A percentile compares a stretch with the other conserved stretches of the same genome.
phyloP scores from a whole-genome alignment of 2,113 vertebrate species.

The Brachyhypopomus gauderio region DNA sequence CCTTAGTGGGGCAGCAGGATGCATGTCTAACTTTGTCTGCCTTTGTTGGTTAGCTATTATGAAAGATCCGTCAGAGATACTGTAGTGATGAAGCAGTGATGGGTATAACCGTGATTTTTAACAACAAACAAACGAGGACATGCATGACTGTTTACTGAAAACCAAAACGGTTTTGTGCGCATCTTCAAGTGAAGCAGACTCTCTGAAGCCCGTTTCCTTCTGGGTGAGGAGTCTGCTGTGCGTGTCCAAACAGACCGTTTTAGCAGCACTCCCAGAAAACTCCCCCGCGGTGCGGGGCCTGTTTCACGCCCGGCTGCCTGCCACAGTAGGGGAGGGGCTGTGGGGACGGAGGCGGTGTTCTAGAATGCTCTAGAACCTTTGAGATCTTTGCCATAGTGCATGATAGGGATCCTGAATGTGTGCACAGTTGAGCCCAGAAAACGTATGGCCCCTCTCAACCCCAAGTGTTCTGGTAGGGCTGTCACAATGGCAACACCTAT shows the following conservation, averaged over 20 bases:
- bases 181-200: not conserved
- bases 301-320: slow-evolving; percentile 16
- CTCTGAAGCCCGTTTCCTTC: not conserved
- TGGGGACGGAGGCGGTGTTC: slow-evolving; percentile 42
- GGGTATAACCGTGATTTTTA: not conserved
- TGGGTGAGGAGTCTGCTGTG: not conserved
- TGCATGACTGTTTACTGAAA: not conserved
- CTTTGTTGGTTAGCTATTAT: slow-evolving; percentile 44
- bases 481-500: slow-evolving; percentile 71
- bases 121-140: not conserved
- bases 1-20: slow-evolving; percentile 59
- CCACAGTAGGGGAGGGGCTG: slow-evolving; percentile 28
- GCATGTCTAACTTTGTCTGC: slow-evolving; percentile 34
- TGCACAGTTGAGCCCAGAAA: slow-evolving; percentile 55
- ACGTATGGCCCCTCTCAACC: slow-evolving; percentile 44
- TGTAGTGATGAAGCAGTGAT: not conserved
- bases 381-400: slow-evolving; percentile 4
- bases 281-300: not conserved
- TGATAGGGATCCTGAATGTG: slow-evolving; percentile 50
- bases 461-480: slow-evolving; percentile 55
- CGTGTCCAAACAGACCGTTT: slow-evolving; percentile 20
- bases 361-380: slow-evolving; percentile 17
- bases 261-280: slow-evolving; percentile 1
- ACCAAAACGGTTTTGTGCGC: not conserved
- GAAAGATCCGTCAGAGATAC: not conserved